A percentile compares a stretch with the other conserved stretches of the same genome.
These are phyloP conservation scores for Meloidogyne exigua DNA, from an alignment of 1,140 invertebrate genomes.

Conservation along the genomic window DNA sequence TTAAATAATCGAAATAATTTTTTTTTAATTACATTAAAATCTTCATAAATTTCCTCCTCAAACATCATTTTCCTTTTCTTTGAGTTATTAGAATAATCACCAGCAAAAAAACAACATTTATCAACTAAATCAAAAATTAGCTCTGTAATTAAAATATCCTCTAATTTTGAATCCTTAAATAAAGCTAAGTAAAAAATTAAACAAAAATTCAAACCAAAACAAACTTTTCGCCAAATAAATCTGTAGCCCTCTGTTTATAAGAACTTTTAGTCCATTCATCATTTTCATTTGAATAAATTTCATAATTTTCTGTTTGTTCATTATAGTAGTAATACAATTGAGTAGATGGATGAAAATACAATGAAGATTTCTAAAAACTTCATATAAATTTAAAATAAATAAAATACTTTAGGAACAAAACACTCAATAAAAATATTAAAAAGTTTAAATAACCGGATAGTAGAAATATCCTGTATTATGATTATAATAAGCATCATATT, in stretches of 20 bases:
- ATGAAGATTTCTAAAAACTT: slow-evolving; percentile 3
- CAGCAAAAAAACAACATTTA: slow-evolving; percentile 13
- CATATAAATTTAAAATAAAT: too few species aligned
- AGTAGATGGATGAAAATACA: slow-evolving; percentile 16
- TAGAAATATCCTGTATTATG: slow-evolving; percentile 18
- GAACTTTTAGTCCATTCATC: slow-evolving; percentile 6
- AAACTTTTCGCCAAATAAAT: slow-evolving; percentile 21
- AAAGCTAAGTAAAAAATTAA: neutral
- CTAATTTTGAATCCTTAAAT: neutral
- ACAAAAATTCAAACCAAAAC: slow-evolving; percentile 11
- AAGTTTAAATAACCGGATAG: slow-evolving; percentile 5
- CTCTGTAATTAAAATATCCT: slow-evolving; percentile 8
- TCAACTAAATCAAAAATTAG: slow-evolving; percentile 21
- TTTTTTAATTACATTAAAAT: neutral
- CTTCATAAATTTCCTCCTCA: neutral
- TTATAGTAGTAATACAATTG: slow-evolving; percentile 10
- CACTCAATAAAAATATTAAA: too few species aligned
- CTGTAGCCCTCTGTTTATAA: neutral
- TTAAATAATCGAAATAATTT: neutral
- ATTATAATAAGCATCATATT: slow-evolving; percentile 16
- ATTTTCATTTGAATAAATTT: neutral
- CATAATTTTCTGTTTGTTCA: neutral
- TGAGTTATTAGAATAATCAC: slow-evolving; percentile 5
- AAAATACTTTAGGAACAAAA: too few species aligned
- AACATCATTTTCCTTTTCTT: neutral